These are phyloP conservation scores for Aphidius gifuensis DNA, from an alignment of 1,140 invertebrate genomes.

Conservation along the genomic window DNA sequence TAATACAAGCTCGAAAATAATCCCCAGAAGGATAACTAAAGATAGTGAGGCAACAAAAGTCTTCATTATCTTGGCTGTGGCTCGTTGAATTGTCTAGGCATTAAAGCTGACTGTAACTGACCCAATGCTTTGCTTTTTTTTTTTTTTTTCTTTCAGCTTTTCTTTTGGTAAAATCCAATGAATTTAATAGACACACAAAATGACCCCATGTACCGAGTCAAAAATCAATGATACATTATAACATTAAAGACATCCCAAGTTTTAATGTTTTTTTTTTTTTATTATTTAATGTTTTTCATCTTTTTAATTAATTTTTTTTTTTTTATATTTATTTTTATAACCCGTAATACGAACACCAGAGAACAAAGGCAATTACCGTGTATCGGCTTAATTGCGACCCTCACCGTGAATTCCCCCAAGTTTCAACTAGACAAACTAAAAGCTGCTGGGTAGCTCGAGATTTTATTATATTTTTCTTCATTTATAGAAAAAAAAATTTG, in stretches of 20 bases:
- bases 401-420: constrained; percentile 20
- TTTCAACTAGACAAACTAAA: not conserved
- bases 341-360: not conserved
- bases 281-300: not conserved
- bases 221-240: constrained; percentile 22
- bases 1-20: not conserved
- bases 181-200: constrained; percentile 44
- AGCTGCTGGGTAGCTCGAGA: not conserved
- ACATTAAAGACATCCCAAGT: not conserved
- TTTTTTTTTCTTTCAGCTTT: constrained; percentile 25
- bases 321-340: not conserved
- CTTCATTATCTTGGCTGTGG: constrained; percentile 50
- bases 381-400: constrained; percentile 38
- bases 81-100: constrained; percentile 30
- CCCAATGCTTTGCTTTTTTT: constrained; percentile 31
- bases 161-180: constrained; percentile 45
- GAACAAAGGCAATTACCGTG: constrained; percentile 39
- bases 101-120: constrained; percentile 49
- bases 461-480: too few species aligned
- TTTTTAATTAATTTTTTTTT: constrained; percentile 4
- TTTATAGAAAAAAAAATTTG: not conserved
- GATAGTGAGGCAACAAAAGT: too few species aligned
- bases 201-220: constrained; percentile 33
- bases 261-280: not conserved
- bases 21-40: too few species aligned